Evolutionary conservation across 2,888 invertebrate genomes (phyloP).

Genomic region (Heliconius charithonia): DNA sequence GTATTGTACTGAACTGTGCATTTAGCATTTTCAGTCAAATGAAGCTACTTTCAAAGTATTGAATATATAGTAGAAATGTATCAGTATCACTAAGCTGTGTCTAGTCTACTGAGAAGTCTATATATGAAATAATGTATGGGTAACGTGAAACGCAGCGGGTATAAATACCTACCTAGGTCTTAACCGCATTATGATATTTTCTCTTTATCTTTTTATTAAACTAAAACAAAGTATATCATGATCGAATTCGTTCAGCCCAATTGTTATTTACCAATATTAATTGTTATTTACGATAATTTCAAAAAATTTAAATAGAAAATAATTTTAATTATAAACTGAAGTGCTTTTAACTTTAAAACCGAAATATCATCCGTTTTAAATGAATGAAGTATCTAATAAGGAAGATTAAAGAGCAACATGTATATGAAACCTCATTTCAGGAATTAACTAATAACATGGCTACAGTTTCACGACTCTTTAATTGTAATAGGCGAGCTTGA

Average conservation of each 20-base stretch:
- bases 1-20: no score
- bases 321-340: neutral
- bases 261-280: neutral
- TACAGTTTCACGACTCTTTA: constrained; percentile 35
- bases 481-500: constrained; percentile 40
- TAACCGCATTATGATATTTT: no score
- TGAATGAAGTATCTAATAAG: constrained; percentile 22
- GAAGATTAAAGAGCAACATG: constrained; percentile 11
- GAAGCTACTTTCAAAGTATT: no score
- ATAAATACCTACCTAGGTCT: no score
- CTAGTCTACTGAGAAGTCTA: no score
- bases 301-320: neutral
- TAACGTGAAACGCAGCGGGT: no score
- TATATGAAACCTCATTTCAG: constrained; percentile 29
- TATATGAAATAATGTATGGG: no score
- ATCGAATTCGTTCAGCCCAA: neutral
- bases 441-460: constrained; percentile 31
- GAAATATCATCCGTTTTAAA: constrained; percentile 11
- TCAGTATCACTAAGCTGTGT: no score
- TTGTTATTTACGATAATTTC: neutral
- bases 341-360: neutral
- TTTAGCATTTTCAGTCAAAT: no score
- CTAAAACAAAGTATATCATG: neutral
- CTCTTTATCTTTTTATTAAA: no score
- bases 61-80: no score